Evolutionary conservation across 2,888 invertebrate species (phyloP).

Genomic region (Mermis nigrescens): DNA sequence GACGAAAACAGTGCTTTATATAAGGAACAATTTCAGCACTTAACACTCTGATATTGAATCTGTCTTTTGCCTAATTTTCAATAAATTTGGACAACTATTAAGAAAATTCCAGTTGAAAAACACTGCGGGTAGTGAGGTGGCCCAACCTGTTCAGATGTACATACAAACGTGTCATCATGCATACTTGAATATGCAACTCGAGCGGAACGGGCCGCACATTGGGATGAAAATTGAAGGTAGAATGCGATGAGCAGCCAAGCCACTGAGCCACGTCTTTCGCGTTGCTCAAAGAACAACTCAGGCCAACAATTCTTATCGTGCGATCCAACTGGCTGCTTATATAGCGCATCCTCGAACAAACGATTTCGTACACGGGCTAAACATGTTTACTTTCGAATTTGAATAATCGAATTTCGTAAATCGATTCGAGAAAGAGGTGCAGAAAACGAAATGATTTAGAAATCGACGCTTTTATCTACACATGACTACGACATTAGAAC

Average conservation of each 20-base stretch:
- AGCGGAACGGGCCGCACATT: slow-evolving; percentile 83
- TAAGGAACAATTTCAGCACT: no score
- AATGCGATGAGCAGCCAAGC: slow-evolving; percentile 78
- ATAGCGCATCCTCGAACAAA: slow-evolving; percentile 73
- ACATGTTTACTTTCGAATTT: slow-evolving; percentile 11
- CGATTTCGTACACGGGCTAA: slow-evolving; percentile 65
- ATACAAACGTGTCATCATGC: no score
- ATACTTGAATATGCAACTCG: slow-evolving; percentile 65
- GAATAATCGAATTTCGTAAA: no score
- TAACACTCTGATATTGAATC: not conserved
- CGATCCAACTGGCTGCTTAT: slow-evolving; percentile 68
- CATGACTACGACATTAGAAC: not conserved
- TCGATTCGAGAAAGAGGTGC: not conserved
- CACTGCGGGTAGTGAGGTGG: no score
- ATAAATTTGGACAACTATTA: no score
- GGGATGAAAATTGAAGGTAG: slow-evolving; percentile 95
- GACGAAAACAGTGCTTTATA: no score
- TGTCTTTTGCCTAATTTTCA: not conserved
- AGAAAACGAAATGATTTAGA: not conserved
- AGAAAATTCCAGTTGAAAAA: no score
- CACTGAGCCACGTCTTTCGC: slow-evolving; percentile 72
- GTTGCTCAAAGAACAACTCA: slow-evolving; percentile 79
- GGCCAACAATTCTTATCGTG: slow-evolving; percentile 73
- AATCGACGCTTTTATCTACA: not conserved
- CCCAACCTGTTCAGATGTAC: no score